Conservation (phyloP, 2,797 vertebrate genomes). For the Poliocrania exsul region DNA sequence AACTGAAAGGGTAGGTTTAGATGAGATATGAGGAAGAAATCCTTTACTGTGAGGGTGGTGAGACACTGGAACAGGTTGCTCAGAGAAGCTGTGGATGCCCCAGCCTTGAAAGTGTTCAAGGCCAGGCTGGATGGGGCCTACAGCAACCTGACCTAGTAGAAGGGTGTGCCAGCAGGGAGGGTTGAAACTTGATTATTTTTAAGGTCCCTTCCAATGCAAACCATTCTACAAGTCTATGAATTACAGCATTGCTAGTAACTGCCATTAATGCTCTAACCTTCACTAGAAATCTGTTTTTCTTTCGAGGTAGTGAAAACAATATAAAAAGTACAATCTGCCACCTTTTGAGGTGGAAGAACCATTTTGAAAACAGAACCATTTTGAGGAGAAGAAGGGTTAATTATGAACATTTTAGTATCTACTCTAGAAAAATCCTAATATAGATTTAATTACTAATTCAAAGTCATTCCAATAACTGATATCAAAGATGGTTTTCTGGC, state of each 20-base stretch:
- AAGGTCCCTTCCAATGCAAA: background rate
- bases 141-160: background rate
- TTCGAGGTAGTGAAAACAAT: background rate
- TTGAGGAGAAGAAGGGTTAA: background rate
- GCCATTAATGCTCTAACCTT: background rate
- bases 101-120: background rate
- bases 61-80: background rate
- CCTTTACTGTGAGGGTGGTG: background rate
- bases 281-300: background rate
- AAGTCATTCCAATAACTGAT: background rate
- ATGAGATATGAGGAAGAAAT: background rate
- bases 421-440: background rate
- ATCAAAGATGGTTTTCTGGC: background rate
- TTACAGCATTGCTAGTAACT: background rate
- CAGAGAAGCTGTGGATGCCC: background rate
- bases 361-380: background rate
- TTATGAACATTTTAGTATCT: background rate
- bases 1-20: background rate
- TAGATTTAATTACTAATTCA: background rate
- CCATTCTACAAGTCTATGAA: background rate
- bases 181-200: background rate
- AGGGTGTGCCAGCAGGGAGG: background rate
- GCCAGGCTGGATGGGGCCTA: background rate
- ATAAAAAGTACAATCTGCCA: background rate
- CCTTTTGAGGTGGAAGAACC: background rate